phyloP scores from a whole-genome alignment of 2,113 vertebrate species.

The Uropsilus gracilis region DNA sequence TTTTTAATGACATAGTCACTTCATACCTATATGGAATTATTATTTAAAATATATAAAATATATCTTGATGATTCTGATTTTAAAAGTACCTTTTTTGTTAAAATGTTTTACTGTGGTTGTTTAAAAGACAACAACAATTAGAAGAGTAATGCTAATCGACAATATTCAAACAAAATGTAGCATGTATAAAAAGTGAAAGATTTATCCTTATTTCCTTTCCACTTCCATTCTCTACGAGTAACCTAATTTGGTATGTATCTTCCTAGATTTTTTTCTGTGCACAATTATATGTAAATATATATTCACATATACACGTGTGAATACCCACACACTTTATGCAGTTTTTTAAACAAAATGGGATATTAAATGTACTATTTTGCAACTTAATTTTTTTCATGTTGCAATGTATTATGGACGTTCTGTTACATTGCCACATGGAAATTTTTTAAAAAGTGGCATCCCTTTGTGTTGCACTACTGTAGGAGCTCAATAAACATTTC shows the following conservation, averaged over 20 bases:
- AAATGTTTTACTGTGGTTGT: slow-evolving; percentile 40
- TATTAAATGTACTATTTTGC: slow-evolving; percentile 27
- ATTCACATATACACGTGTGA: not conserved
- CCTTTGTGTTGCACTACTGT: not conserved
- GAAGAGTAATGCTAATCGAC: slow-evolving; percentile 41
- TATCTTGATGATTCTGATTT: slow-evolving; percentile 45
- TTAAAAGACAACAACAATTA: slow-evolving; percentile 59
- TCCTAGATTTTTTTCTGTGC: slow-evolving; percentile 10
- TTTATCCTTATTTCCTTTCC: not conserved
- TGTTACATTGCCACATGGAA: slow-evolving; percentile 40
- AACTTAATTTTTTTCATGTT: slow-evolving; percentile 50
- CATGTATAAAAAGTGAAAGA: slow-evolving; percentile 41
- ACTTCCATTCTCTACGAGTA: slow-evolving; percentile 38
- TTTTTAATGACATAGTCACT: not conserved
- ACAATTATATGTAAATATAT: not conserved
- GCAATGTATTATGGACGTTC: slow-evolving; percentile 21
- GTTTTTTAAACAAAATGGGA: slow-evolving; percentile 7
- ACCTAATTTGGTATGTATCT: slow-evolving; percentile 37
- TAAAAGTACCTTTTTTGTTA: slow-evolving; percentile 55
- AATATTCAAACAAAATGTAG: slow-evolving; percentile 52
- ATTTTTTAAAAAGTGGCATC: not conserved
- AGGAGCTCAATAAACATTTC: not conserved
- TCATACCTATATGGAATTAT: slow-evolving; percentile 23
- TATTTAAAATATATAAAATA: slow-evolving; percentile 48
- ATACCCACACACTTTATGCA: not conserved